A percentile compares a stretch with the other conserved stretches of the same genome.
Conservation (phyloP, 2,797 vertebrate species). For the Tadarida brasiliensis region DNA sequence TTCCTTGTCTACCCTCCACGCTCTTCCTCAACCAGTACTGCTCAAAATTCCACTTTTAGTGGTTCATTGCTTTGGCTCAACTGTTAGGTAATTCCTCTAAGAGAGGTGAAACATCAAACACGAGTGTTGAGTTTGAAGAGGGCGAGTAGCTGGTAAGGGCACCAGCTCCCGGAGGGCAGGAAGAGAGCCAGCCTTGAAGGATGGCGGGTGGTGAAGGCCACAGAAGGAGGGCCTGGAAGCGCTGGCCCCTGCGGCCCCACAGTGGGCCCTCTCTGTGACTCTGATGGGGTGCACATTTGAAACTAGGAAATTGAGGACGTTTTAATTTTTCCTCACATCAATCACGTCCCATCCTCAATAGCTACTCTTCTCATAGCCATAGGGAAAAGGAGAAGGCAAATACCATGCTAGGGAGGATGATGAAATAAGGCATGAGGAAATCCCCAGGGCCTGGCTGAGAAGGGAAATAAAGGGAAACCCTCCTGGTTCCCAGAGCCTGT, state of each 20-base stretch:
- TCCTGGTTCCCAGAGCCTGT: neutral
- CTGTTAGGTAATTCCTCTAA: neutral
- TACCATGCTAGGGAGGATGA: neutral
- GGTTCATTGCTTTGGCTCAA: constrained; percentile 32
- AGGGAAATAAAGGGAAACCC: neutral
- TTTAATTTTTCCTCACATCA: neutral
- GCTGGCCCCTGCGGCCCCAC: no score
- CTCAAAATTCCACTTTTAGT: neutral
- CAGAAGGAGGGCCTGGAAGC: neutral
- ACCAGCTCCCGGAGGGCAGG: neutral
- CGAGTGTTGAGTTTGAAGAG: constrained; percentile 4
- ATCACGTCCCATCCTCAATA: neutral
- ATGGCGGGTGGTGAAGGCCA: neutral
- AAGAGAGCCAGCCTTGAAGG: neutral
- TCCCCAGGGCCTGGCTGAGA: neutral
- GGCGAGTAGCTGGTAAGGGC: neutral
- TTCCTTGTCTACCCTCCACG: neutral
- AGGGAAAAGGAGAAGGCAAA: neutral
- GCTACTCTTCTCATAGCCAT: neutral
- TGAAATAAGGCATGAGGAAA: neutral
- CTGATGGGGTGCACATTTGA: neutral
- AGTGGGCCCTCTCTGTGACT: neutral
- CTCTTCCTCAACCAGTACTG: neutral
- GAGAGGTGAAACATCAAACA: neutral
- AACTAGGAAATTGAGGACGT: neutral